A percentile compares a stretch with the other conserved stretches of the same genome.
These are phyloP conservation scores for Lasioglossum pauxillum DNA, from an alignment of 2,888 invertebrate species.

Conservation along the genomic window DNA sequence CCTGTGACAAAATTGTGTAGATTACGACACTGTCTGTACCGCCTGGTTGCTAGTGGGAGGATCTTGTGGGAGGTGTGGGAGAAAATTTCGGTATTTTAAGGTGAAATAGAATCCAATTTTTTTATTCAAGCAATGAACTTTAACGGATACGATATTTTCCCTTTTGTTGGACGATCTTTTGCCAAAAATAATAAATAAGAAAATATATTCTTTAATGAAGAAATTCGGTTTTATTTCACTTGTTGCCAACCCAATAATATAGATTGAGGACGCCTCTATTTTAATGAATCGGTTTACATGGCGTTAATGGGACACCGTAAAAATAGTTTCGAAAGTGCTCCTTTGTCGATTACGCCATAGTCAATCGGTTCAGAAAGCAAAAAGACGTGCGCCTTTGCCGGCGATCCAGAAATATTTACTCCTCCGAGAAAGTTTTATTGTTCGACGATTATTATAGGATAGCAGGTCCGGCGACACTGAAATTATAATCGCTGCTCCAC, in stretches of 20 bases:
- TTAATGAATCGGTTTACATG: background rate
- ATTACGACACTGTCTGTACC: too few relatives aligned
- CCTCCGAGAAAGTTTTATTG: background rate
- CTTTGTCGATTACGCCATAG: conserved; percentile 17
- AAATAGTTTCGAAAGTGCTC: conserved; percentile 4
- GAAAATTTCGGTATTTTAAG: too few relatives aligned
- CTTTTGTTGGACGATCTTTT: too few relatives aligned
- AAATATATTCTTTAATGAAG: too few relatives aligned
- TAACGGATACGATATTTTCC: too few relatives aligned
- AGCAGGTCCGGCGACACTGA: background rate
- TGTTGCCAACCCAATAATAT: background rate
- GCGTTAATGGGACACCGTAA: conserved; percentile 2
- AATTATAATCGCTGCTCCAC: background rate
- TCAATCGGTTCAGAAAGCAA: background rate
- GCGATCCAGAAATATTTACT: background rate
- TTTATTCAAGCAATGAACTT: too few relatives aligned
- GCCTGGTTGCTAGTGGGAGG: too few relatives aligned
- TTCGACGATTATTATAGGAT: background rate
- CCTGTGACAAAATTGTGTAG: too few relatives aligned
- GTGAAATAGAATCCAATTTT: too few relatives aligned
- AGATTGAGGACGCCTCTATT: background rate
- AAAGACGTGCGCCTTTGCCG: background rate
- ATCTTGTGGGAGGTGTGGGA: too few relatives aligned
- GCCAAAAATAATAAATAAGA: too few relatives aligned
- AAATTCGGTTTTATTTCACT: too few relatives aligned